Conservation (phyloP, 2,888 invertebrate species). For the Nezara viridula region DNA sequence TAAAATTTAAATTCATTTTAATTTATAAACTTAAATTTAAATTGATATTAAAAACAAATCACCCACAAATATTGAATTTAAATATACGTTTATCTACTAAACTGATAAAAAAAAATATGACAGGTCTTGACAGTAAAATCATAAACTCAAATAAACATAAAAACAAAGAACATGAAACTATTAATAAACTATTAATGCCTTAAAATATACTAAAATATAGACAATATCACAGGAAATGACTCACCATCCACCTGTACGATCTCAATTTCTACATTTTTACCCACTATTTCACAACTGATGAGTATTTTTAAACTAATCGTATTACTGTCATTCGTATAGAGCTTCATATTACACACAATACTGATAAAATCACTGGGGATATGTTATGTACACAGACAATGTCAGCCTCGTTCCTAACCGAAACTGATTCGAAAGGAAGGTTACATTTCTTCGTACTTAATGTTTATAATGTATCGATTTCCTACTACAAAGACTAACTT, state of each 20-base stretch:
- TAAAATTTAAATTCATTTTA: no score
- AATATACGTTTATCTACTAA: no score
- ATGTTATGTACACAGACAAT: neutral
- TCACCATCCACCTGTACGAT: constrained; percentile 71
- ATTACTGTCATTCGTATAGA: constrained; percentile 83
- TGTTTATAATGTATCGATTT: constrained; percentile 9
- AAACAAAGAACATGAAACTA: neutral
- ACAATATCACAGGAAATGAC: neutral
- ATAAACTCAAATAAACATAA: neutral
- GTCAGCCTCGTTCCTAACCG: neutral
- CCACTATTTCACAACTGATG: constrained; percentile 78
- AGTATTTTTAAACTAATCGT: constrained; percentile 82
- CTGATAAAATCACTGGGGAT: constrained; percentile 10
- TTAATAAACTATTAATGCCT: constrained; percentile 65
- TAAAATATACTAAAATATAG: neutral
- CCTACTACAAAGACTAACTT: neutral
- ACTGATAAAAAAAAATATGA: neutral
- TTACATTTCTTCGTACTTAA: neutral
- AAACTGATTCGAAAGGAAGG: neutral
- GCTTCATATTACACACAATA: constrained; percentile 72
- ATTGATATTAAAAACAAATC: neutral
- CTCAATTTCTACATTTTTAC: constrained; percentile 74
- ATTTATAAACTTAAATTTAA: neutral
- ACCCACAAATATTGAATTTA: neutral
- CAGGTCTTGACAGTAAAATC: neutral